Evolutionary conservation across 2,113 vertebrate genomes (phyloP), one percentile per base, ranked within the genome.

Genomic region (Alaudala cheleensis): DNA sequence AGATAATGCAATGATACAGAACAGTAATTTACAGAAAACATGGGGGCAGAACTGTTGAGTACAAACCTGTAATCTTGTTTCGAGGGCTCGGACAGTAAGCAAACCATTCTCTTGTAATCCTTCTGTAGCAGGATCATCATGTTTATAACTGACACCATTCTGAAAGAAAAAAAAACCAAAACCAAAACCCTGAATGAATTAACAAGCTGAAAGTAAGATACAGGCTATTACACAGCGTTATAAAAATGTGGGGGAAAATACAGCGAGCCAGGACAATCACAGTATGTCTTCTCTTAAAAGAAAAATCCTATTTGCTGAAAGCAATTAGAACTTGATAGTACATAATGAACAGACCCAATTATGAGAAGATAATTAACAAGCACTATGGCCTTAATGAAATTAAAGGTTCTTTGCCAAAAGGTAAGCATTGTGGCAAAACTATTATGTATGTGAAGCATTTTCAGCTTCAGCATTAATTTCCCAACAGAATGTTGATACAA

Each of bases 31-130:
- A 40, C 7, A 58, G 49, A 57, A 91, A 95, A 88, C 25, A 61
- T 2, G 6, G 69, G 91, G 21, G 51, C 28, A 73, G 44, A 81
- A 57, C n/a, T 64, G 14, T 31, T 8, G 47, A 71, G 44, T 42
- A 96, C 97, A 90, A 94, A 99, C 99, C 98, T 99, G 98, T 37
- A 99, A 94, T 98, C 99, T 98, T 93, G 95, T 98, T 94, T 99
- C 97, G 62, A 99, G 97, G 28, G 98, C 98, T 81, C 96, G 97
- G 50, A 99, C n/a, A 42, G 98, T 98, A 71, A 98, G 97, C 44
- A 96, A 97, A 57, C 95, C 58, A 91, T 98, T 99, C 28, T 98
- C 98, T 67, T 98, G 92, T 44, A 96, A 92, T 37, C 91, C 84
- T 76, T 97, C 88, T 53, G 96, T 80, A 54, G 82, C 40, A 67